Conservation (phyloP, 2,888 invertebrate species). For the Sussaba pulchella region DNA sequence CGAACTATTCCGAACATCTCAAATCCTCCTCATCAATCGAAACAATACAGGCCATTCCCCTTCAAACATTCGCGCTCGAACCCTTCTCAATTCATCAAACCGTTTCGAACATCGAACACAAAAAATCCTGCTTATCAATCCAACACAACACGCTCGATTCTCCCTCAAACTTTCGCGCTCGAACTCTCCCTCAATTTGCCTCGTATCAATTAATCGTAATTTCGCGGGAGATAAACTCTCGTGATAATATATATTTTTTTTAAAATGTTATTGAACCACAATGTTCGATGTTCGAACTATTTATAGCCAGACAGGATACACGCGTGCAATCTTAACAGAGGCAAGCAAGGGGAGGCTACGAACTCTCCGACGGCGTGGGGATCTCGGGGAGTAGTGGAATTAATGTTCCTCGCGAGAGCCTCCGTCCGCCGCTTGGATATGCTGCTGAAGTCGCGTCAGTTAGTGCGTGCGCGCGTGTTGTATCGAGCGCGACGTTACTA, state of each 20-base stretch:
- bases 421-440: conserved; percentile 15
- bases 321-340: conserved; percentile 16
- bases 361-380: not conserved
- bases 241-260: too few relatives aligned
- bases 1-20: too few relatives aligned
- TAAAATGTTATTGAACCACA: not conserved
- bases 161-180: not conserved
- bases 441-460: conserved; percentile 19
- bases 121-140: conserved; percentile 20
- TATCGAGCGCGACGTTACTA: conserved; percentile 31
- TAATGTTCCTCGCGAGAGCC: conserved; percentile 10
- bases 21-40: conserved; percentile 15
- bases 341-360: conserved; percentile 9
- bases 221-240: not conserved
- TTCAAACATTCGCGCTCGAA: not conserved
- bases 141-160: not conserved
- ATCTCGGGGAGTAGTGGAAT: conserved; percentile 28
- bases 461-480: conserved; percentile 35
- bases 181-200: not conserved
- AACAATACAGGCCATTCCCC: not conserved
- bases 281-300: conserved; percentile 52
- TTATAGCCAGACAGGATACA: conserved; percentile 56
- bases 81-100: not conserved
- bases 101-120: too few relatives aligned
- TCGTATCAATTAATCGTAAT: not conserved